phyloP scores from a whole-genome alignment of 2,113 vertebrate genomes.

The Muntiacus reevesi region DNA sequence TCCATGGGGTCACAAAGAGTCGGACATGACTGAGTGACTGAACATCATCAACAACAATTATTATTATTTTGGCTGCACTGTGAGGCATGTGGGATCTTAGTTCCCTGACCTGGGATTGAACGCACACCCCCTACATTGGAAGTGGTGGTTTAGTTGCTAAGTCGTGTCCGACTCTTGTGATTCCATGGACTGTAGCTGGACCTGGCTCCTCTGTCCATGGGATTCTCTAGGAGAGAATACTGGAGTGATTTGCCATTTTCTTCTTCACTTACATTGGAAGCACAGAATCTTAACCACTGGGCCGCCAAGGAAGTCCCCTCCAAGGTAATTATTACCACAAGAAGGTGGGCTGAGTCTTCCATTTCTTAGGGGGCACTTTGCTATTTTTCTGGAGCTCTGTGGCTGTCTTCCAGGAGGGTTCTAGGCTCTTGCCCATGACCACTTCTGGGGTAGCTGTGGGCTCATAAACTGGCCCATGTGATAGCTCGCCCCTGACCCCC shows the following conservation, averaged over 20 bases:
- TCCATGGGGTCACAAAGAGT: background rate
- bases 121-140: background rate
- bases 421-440: rapidly evolving
- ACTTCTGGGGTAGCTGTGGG: background rate
- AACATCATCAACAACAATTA: background rate
- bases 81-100: background rate
- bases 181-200: background rate
- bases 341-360: background rate
- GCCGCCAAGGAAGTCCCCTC: background rate
- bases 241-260: background rate
- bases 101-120: background rate
- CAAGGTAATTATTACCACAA: background rate
- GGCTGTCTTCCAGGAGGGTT: background rate
- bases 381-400: background rate
- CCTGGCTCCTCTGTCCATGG: background rate
- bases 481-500: background rate
- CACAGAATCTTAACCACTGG: too few species aligned
- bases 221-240: background rate
- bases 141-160: background rate
- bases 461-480: background rate
- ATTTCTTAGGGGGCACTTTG: background rate
- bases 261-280: background rate
- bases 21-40: rapidly evolving
- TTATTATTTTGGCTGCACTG: background rate
- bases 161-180: background rate